phyloP scores from a whole-genome alignment of 2,113 vertebrate species.

The Strigops habroptila region DNA sequence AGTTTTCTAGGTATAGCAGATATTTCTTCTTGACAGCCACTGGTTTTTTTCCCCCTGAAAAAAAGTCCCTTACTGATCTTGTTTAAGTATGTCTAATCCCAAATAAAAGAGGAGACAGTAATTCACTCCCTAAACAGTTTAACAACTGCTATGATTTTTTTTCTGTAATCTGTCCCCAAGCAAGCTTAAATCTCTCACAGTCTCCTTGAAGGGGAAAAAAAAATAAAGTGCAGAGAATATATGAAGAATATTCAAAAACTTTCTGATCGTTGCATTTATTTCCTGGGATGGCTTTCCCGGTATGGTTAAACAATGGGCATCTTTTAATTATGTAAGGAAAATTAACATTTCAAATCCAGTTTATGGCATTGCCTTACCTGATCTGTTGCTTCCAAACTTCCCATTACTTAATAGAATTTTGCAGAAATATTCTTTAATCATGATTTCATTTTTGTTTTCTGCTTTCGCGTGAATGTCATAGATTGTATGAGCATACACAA shows the following conservation, averaged over 20 bases:
- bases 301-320: not conserved
- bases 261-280: not conserved
- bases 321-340: not conserved
- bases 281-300: not conserved
- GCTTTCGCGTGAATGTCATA: not conserved
- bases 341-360: not conserved
- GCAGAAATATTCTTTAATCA: not conserved
- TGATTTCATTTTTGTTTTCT: not conserved
- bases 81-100: constrained; percentile 43
- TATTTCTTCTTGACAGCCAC: constrained; percentile 22
- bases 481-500: not conserved
- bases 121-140: constrained; percentile 40
- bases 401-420: not conserved
- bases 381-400: not conserved
- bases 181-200: constrained; percentile 39
- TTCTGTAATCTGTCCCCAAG: constrained; percentile 39
- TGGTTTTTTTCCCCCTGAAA: not conserved
- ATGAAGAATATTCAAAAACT: not conserved
- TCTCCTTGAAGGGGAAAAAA: not conserved
- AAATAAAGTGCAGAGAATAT: not conserved
- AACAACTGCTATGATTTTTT: not conserved
- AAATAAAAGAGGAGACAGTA: constrained; percentile 36
- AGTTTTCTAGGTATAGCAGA: not conserved
- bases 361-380: not conserved
- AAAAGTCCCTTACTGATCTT: constrained; percentile 22